Conservation (phyloP, 2,113 vertebrate species). For the Tenebrosternarchus preto region DNA sequence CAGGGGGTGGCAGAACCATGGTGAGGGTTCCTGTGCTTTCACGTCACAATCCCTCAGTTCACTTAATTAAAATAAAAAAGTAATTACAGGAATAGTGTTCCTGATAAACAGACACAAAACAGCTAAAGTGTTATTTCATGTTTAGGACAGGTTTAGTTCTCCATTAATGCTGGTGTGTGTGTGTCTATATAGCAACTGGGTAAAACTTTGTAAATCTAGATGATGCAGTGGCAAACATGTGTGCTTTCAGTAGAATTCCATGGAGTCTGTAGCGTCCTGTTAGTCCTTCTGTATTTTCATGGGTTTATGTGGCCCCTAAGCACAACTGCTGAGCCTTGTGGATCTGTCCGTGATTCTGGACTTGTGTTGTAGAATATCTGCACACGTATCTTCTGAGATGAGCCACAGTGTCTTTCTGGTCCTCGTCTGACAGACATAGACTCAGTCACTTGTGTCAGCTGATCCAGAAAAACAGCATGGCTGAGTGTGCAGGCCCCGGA, state of each 20-base stretch:
- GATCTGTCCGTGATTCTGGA: background rate
- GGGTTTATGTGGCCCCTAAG: slow-evolving; percentile 8
- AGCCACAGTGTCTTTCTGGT: slow-evolving; percentile 7
- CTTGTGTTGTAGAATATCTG: slow-evolving; percentile 1
- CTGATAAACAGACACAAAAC: background rate
- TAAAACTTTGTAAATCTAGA: background rate
- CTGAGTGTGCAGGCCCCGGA: background rate
- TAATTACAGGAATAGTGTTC: background rate
- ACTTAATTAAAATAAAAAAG: slow-evolving; percentile 11
- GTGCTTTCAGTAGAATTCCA: slow-evolving; percentile 44
- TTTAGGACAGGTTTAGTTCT: slow-evolving; percentile 3
- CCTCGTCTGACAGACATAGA: slow-evolving; percentile 21
- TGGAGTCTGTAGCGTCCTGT: slow-evolving; percentile 9
- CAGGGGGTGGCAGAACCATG: slow-evolving; percentile 86
- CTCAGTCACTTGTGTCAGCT: slow-evolving; percentile 40
- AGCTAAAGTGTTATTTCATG: slow-evolving; percentile 30
- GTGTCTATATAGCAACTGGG: background rate
- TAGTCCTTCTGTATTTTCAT: slow-evolving; percentile 7
- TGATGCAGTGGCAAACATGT: background rate
- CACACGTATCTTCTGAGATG: slow-evolving; percentile 24
- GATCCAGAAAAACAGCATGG: slow-evolving; percentile 25
- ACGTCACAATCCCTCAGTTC: background rate
- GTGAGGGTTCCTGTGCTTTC: slow-evolving; percentile 45
- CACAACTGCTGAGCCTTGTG: background rate
- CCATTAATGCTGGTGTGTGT: slow-evolving; percentile 4